A percentile compares a stretch with the other conserved stretches of the same genome.
Conservation (phyloP, 2,888 invertebrate genomes). For the Hipparchia sbordonii region DNA sequence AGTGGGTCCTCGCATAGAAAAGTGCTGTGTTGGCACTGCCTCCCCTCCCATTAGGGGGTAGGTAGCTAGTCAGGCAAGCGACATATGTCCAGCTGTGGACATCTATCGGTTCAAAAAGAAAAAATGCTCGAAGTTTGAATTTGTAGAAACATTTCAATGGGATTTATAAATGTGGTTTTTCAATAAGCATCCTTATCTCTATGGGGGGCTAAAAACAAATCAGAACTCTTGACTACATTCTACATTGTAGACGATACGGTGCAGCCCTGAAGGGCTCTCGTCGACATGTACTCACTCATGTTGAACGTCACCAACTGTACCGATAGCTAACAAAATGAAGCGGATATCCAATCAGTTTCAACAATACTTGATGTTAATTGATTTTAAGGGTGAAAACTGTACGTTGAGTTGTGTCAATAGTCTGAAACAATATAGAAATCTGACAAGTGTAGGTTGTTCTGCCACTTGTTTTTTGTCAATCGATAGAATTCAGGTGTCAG, state of each 20-base stretch:
- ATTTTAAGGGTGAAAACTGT: slow-evolving; percentile 2
- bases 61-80: too few species aligned
- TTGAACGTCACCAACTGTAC: slow-evolving; percentile 10
- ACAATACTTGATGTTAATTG: slow-evolving; percentile 20
- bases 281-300: not conserved
- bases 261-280: slow-evolving; percentile 13
- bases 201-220: not conserved
- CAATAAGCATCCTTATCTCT: not conserved
- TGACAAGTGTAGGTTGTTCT: not conserved
- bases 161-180: not conserved
- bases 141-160: too few species aligned
- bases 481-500: too few species aligned
- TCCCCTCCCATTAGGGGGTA: too few species aligned
- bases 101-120: too few species aligned
- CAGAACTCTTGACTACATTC: not conserved
- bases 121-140: too few species aligned
- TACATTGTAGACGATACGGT: slow-evolving; percentile 4
- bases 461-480: too few species aligned
- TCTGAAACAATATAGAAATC: not conserved
- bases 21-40: too few species aligned
- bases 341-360: slow-evolving; percentile 24
- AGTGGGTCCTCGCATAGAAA: too few species aligned
- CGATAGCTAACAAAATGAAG: slow-evolving; percentile 10
- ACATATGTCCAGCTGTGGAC: too few species aligned
- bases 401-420: not conserved